Conservation (phyloP, 2,888 invertebrate species). For the Isoperla grammatica region DNA sequence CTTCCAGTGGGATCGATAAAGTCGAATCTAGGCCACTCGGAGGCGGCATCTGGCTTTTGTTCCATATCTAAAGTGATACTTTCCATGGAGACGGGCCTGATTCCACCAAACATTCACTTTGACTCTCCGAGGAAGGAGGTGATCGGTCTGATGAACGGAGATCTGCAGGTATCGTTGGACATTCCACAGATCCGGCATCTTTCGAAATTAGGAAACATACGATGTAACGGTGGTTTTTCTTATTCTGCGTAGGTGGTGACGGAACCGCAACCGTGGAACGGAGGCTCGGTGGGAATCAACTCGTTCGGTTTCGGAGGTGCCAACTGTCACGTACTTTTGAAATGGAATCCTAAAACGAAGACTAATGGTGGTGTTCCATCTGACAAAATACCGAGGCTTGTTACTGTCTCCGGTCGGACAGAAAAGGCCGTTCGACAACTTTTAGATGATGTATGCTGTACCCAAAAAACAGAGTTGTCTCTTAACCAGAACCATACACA, state of each 20-base stretch:
- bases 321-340: slow-evolving; percentile 67
- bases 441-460: slow-evolving; percentile 56
- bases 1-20: slow-evolving; percentile 79
- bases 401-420: slow-evolving; percentile 72
- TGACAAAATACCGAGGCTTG: slow-evolving; percentile 65
- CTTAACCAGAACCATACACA: too few relatives aligned
- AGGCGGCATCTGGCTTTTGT: slow-evolving; percentile 71
- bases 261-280: slow-evolving; percentile 61
- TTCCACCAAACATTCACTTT: slow-evolving; percentile 54
- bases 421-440: slow-evolving; percentile 64
- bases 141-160: slow-evolving; percentile 47
- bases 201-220: too few relatives aligned
- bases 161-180: slow-evolving; percentile 28
- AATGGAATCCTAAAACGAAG: slow-evolving; percentile 55
- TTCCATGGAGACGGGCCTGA: slow-evolving; percentile 48
- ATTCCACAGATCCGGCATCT: background rate
- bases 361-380: slow-evolving; percentile 55
- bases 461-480: too few relatives aligned
- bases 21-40: slow-evolving; percentile 90
- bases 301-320: slow-evolving; percentile 94
- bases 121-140: slow-evolving; percentile 39
- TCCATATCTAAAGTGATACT: slow-evolving; percentile 53
- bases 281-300: slow-evolving; percentile 76
- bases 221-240: background rate
- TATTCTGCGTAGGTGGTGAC: slow-evolving; percentile 63